Evolutionary conservation across 2,797 vertebrate species (phyloP).

Genomic region (Danio aesculapii): DNA sequence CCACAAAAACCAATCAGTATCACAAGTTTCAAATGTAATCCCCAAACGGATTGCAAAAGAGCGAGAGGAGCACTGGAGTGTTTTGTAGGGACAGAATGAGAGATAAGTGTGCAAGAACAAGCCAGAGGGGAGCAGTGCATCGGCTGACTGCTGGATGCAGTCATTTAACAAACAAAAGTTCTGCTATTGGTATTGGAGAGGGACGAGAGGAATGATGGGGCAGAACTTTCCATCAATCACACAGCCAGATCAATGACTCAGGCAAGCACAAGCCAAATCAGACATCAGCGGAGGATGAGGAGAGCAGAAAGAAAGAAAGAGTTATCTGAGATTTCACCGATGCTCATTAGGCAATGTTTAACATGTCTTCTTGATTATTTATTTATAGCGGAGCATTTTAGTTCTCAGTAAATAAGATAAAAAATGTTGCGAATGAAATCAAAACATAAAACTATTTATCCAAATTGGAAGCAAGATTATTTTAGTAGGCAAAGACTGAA

Average conservation of each 20-base stretch:
- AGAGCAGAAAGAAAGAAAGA: neutral
- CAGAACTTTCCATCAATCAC: slow-evolving; percentile 47
- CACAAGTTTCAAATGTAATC: neutral
- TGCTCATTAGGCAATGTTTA: neutral
- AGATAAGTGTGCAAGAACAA: slow-evolving; percentile 27
- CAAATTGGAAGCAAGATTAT: neutral
- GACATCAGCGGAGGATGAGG: neutral
- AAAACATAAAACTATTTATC: neutral
- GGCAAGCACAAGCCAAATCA: slow-evolving; percentile 17
- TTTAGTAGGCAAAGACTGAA: too few species aligned
- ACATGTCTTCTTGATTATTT: too few species aligned
- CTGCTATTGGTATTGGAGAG: slow-evolving; percentile 25
- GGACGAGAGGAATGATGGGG: slow-evolving; percentile 33
- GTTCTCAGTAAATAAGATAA: neutral
- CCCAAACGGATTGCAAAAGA: neutral
- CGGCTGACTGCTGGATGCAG: slow-evolving; percentile 30
- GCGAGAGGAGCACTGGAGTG: neutral
- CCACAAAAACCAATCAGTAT: neutral
- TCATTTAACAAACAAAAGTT: slow-evolving; percentile 51
- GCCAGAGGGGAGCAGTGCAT: slow-evolving; percentile 36
- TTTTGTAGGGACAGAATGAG: slow-evolving; percentile 10
- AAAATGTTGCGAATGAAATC: neutral
- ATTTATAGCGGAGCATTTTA: neutral
- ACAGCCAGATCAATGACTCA: slow-evolving; percentile 45
- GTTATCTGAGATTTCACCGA: neutral